Base-by-base conservation (phyloP, 1,140 invertebrate species). In the Varroa destructor region DNA sequence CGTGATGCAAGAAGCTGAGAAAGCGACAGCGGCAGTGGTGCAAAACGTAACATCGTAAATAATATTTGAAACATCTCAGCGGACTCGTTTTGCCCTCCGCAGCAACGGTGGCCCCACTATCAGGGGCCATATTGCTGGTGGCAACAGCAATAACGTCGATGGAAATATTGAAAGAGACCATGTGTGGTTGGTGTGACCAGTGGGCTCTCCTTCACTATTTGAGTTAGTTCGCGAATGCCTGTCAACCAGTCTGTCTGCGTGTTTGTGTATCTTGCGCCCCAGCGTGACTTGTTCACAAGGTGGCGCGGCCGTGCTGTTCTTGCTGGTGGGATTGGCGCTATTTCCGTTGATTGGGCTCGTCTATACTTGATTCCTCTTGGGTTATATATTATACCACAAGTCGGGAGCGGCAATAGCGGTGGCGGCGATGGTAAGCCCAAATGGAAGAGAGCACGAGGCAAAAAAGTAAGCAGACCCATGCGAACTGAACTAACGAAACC, bases 341-440 rank as follows among this genome's bases (percentile, higher is more conserved):
- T 51, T 51, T 51, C 46, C 46, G 46, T 8, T 51, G 46, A 51
- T 51, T 51, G 46, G 46, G 46, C 46, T 51, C 46, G 8, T 3
- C 46, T 51, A 51, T 51, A 51, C 61, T 67, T 67, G 40, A 67
- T 67, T 67, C 61, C 61, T 67, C 61, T 67, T 67, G 61, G 61
- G 61, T 67, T 67, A 67, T 67, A 67, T 67, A 67, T 67, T 67
- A 67, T 67, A 67, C 61, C 61, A 37, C 2, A 37, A 40, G 61
- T 46, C 40, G 61, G 12, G 12, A 12, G 3, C 57, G 40, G n/a
- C 10, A n/a, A 58, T 6, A 58, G 57, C 57, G 40, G 61, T 67
- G 61, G 36, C 61, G 2, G 61, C 8, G 46, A 51, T 36, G 12
- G 40, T 14, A 43, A 67, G 61, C 61, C 25, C 40, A 67, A 67